These are phyloP conservation scores for Drosophila pullipes DNA, from an alignment of 2,888 invertebrate species.

Conservation along the genomic window DNA sequence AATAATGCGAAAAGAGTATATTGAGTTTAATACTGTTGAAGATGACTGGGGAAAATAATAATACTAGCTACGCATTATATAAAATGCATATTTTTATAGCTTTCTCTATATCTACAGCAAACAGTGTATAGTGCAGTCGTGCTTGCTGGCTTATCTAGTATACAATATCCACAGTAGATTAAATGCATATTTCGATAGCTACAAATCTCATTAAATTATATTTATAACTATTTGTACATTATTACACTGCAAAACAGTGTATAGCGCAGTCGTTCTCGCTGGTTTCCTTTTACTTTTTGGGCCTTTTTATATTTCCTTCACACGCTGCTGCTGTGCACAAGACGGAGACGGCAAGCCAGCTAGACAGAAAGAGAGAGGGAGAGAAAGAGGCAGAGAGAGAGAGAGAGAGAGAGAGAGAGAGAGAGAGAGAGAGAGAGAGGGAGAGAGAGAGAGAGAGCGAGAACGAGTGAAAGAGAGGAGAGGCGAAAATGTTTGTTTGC, in stretches of 20 bases:
- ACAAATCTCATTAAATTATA: background rate
- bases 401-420: background rate
- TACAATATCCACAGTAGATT: background rate
- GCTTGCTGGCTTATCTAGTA: background rate
- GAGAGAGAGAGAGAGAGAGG: background rate
- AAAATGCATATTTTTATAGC: background rate
- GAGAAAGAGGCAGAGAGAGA: background rate
- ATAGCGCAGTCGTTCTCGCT: background rate
- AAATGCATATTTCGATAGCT: background rate
- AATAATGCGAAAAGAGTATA: background rate
- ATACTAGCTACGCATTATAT: background rate
- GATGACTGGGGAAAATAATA: background rate
- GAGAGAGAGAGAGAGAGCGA: background rate
- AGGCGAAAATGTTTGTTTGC: constrained; percentile 5
- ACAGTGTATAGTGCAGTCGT: background rate
- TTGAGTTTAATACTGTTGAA: background rate
- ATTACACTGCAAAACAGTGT: background rate
- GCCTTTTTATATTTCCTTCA: constrained; percentile 56
- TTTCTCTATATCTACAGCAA: background rate
- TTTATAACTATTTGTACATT: background rate
- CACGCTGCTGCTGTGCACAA: constrained; percentile 2
- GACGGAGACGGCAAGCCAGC: background rate
- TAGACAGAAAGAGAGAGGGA: background rate
- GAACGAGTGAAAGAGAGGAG: background rate
- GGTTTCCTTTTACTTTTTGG: constrained; percentile 24